A percentile compares a stretch with the other conserved stretches of the same genome.
These are phyloP conservation scores for Condylura cristata DNA, from an alignment of 2,113 vertebrate genomes.

Conservation along the genomic window DNA sequence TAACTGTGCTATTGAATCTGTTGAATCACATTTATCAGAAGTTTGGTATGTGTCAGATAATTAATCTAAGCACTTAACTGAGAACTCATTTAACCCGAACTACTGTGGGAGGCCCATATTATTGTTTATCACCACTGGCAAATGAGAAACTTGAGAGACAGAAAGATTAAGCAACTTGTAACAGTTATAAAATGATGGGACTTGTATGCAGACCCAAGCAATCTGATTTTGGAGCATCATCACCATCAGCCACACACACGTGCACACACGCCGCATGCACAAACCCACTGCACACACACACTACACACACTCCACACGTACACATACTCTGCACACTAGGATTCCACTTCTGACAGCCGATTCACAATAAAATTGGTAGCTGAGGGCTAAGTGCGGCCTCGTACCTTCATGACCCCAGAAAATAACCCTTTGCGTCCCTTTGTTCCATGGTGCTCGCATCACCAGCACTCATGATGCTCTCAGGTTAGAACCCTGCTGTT, in stretches of 20 bases:
- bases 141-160: background rate
- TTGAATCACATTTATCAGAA: background rate
- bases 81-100: background rate
- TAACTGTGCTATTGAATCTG: background rate
- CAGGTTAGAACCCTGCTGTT: too few species aligned
- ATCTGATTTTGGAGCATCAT: background rate
- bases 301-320: accelerated
- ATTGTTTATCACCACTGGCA: background rate
- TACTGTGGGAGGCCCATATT: background rate
- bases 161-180: background rate
- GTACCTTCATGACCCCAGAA: too few species aligned
- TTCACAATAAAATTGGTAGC: background rate
- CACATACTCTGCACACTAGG: background rate
- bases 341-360: background rate
- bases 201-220: background rate
- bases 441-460: background rate
- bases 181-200: background rate
- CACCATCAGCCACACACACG: background rate
- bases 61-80: background rate
- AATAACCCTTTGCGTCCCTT: too few species aligned
- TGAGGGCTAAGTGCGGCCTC: background rate
- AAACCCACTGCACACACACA: too few species aligned
- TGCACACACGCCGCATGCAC: too few species aligned
- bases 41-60: background rate
- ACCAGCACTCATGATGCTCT: background rate